These are phyloP conservation scores for Camelus bactrianus DNA, from an alignment of 2,113 vertebrate species.

Conservation along the genomic window DNA sequence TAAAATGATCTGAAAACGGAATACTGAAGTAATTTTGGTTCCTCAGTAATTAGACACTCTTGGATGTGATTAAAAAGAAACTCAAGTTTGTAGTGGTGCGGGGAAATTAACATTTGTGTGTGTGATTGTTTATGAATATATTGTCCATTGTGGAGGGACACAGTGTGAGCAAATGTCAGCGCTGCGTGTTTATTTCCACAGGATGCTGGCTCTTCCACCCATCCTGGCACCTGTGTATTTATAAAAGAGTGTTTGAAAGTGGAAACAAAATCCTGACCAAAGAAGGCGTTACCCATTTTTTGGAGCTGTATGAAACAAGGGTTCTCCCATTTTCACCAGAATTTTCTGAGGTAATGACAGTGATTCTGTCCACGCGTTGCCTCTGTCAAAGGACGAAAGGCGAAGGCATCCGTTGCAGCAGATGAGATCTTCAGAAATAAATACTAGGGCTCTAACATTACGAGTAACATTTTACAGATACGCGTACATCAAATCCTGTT, in stretches of 20 bases:
- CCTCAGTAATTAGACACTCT: background rate
- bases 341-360: slow-evolving; percentile 91
- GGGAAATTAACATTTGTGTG: too few relatives aligned
- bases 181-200: slow-evolving; percentile 66
- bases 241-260: slow-evolving; percentile 97
- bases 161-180: background rate
- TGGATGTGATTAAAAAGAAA: background rate
- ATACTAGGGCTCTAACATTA: too few relatives aligned
- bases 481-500: background rate
- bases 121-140: background rate
- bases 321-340: slow-evolving; percentile 86
- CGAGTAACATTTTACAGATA: background rate
- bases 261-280: slow-evolving; percentile 95
- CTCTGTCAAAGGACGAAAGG: background rate
- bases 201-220: slow-evolving; percentile 91
- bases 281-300: slow-evolving; percentile 94
- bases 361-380: background rate
- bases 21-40: background rate
- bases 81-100: background rate
- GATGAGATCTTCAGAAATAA: background rate
- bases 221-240: slow-evolving; percentile 95
- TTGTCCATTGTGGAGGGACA: accelerated
- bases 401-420: background rate
- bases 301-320: slow-evolving; percentile 91
- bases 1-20: background rate